Conservation (phyloP, 2,888 invertebrate species). For the Eudasyphora cyanicolor region DNA sequence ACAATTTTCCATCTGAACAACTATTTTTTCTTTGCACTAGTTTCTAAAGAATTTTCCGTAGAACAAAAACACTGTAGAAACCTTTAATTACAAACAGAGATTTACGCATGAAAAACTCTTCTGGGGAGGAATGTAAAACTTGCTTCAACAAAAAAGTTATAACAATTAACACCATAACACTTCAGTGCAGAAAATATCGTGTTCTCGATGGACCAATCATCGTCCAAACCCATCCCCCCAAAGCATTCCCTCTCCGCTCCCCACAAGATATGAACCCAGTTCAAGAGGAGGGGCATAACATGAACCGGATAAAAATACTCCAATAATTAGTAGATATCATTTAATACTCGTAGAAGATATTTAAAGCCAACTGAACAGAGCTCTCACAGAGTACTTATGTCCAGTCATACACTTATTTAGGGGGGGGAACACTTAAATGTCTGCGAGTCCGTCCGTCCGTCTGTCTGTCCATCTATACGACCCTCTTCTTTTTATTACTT, state of each 20-base stretch:
- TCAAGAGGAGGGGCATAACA: neutral
- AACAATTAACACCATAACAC: conserved; percentile 30
- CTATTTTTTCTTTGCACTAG: too few relatives aligned
- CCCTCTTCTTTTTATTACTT: conserved; percentile 9
- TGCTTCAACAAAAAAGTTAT: neutral
- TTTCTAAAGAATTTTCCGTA: neutral
- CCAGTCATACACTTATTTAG: neutral
- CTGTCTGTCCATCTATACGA: neutral
- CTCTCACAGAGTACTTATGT: neutral
- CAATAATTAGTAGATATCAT: conserved; percentile 30
- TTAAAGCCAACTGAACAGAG: neutral
- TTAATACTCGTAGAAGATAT: neutral
- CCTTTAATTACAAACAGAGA: neutral
- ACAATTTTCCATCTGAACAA: too few relatives aligned
- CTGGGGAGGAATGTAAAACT: neutral
- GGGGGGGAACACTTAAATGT: neutral
- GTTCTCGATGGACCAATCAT: neutral
- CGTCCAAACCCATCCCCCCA: neutral
- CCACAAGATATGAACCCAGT: neutral
- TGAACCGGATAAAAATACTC: conserved; percentile 53
- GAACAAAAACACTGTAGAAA: neutral
- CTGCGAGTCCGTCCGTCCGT: neutral
- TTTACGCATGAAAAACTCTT: neutral
- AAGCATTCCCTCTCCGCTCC: neutral
- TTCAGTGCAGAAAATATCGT: neutral